phyloP scores from a whole-genome alignment of 2,888 invertebrate genomes.

The Alsophila aescularia region DNA sequence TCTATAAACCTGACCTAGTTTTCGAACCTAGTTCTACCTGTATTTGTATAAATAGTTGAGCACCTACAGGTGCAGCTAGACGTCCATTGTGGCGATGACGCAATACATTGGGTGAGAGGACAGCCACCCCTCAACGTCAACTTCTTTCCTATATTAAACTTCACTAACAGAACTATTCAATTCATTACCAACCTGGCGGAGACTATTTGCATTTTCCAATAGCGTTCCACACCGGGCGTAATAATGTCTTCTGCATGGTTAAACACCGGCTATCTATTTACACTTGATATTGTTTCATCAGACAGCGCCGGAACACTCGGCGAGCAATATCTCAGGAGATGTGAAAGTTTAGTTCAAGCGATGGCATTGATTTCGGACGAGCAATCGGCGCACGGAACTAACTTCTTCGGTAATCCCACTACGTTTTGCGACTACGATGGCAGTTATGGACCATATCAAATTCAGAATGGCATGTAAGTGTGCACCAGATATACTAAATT shows the following conservation, averaged over 20 bases:
- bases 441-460: slow-evolving; percentile 84
- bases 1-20: slow-evolving; percentile 43
- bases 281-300: slow-evolving; percentile 47
- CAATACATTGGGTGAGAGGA: slow-evolving; percentile 53
- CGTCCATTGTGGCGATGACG: slow-evolving; percentile 45
- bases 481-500: not conserved
- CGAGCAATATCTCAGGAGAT: slow-evolving; percentile 85
- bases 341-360: slow-evolving; percentile 87
- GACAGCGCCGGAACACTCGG: slow-evolving; percentile 75
- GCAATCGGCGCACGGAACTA: slow-evolving; percentile 85
- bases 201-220: slow-evolving; percentile 7
- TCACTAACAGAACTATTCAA: slow-evolving; percentile 18
- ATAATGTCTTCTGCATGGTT: slow-evolving; percentile 4
- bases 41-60: slow-evolving; percentile 34
- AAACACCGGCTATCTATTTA: slow-evolving; percentile 4
- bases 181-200: slow-evolving; percentile 4
- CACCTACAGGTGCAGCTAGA: slow-evolving; percentile 40
- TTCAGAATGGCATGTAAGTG: slow-evolving; percentile 83
- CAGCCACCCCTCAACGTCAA: slow-evolving; percentile 46
- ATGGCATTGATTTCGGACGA: slow-evolving; percentile 77
- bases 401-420: slow-evolving; percentile 76
- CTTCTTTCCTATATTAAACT: slow-evolving; percentile 44
- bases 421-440: slow-evolving; percentile 88
- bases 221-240: not conserved
- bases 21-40: slow-evolving; percentile 31